phyloP scores from a whole-genome alignment of 1,140 invertebrate species.

The Laupala kohalensis region DNA sequence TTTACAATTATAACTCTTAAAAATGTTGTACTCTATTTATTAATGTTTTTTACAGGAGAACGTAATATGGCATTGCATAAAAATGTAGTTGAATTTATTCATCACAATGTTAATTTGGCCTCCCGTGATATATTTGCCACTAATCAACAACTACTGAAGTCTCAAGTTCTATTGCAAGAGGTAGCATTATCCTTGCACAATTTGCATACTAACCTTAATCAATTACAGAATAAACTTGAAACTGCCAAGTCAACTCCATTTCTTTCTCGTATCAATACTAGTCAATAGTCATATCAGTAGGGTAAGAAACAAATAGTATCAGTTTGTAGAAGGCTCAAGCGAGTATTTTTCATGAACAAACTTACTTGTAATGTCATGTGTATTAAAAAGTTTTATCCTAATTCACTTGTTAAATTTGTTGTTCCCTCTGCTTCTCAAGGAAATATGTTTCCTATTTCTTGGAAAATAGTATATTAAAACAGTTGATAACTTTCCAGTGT shows the following conservation, averaged over 20 bases:
- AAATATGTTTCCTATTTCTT: too few relatives aligned
- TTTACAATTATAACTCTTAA: not conserved
- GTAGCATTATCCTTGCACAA: constrained; percentile 1
- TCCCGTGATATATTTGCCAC: not conserved
- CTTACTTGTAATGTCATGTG: too few relatives aligned
- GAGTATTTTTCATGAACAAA: too few relatives aligned
- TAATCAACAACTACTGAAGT: constrained; percentile 12
- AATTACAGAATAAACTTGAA: constrained; percentile 5
- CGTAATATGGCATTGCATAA: constrained; percentile 10
- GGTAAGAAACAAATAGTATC: too few relatives aligned
- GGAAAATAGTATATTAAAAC: too few relatives aligned
- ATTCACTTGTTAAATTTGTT: too few relatives aligned
- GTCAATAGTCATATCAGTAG: not conserved
- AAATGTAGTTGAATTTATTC: constrained; percentile 10
- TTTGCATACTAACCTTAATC: constrained; percentile 5
- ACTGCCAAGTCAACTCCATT: not conserved
- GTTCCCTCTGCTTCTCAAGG: too few relatives aligned
- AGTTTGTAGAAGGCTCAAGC: too few relatives aligned
- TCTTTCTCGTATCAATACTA: constrained; percentile 7
- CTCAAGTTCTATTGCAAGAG: constrained; percentile 11
- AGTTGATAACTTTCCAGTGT: too few relatives aligned
- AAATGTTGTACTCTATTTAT: not conserved
- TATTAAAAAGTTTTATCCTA: too few relatives aligned
- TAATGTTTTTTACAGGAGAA: constrained; percentile 7
- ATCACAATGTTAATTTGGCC: constrained; percentile 1